phyloP scores from a whole-genome alignment of 2,113 vertebrate genomes.

The Pelvicachromis taeniatus region DNA sequence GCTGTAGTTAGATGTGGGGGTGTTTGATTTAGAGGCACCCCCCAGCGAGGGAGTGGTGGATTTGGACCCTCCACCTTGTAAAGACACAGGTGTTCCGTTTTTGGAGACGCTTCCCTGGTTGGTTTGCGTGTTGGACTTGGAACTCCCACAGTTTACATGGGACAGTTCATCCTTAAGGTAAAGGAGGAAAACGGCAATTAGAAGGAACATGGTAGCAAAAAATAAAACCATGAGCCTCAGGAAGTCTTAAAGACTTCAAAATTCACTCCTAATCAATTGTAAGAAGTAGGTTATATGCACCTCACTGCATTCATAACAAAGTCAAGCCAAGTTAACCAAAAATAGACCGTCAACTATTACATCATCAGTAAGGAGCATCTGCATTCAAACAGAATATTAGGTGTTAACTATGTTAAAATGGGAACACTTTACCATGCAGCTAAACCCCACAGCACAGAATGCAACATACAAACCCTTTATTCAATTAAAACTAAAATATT shows the following conservation, averaged over 20 bases:
- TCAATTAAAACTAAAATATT: neutral
- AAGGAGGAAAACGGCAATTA: neutral
- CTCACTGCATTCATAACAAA: neutral
- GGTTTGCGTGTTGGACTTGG: conserved; percentile 39
- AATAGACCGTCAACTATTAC: neutral
- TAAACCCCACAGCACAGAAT: neutral
- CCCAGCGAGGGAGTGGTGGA: conserved; percentile 36
- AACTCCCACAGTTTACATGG: conserved; percentile 71
- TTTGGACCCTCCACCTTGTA: conserved; percentile 20
- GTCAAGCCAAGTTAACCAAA: neutral
- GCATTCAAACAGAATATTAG: neutral
- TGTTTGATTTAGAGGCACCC: conserved; percentile 75
- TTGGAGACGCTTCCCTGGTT: conserved; percentile 72
- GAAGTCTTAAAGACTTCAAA: neutral
- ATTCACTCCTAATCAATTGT: neutral
- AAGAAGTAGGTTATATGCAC: neutral
- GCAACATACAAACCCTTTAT: neutral
- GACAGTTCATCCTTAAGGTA: conserved; percentile 87
- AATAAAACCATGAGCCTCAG: neutral
- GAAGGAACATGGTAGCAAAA: neutral
- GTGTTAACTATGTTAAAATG: neutral
- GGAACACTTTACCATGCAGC: neutral
- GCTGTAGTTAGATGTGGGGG: conserved; percentile 63
- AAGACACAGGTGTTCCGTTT: conserved; percentile 70
- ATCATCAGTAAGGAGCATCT: neutral